phyloP scores from a whole-genome alignment of 2,113 vertebrate species.

The Aptenodytes forsteri region DNA sequence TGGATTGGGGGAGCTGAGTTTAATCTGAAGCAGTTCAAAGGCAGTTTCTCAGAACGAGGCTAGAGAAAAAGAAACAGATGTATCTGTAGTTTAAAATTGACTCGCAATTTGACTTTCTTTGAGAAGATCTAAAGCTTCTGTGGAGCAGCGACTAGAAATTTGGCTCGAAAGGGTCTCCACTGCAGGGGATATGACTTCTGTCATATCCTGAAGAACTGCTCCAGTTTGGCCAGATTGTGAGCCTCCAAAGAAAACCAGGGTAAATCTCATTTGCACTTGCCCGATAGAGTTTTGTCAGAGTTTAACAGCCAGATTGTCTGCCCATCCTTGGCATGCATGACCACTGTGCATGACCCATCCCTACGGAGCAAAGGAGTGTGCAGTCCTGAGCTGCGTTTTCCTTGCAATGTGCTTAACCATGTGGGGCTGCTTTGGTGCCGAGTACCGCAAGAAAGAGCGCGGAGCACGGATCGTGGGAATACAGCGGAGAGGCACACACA shows the following conservation, averaged over 20 bases:
- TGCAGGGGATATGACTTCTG: neutral
- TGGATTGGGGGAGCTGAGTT: neutral
- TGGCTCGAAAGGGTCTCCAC: constrained; percentile 20
- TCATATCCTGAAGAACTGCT: neutral
- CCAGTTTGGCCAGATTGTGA: neutral
- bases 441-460: neutral
- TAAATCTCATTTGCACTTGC: neutral
- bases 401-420: rapidly evolving
- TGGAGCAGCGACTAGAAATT: neutral
- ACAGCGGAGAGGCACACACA: neutral
- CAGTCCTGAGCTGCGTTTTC: neutral
- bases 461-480: neutral
- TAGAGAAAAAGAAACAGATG: constrained; percentile 29
- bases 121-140: neutral
- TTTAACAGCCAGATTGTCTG: neutral
- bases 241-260: neutral
- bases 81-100: constrained; percentile 33
- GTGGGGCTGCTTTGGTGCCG: neutral
- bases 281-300: neutral
- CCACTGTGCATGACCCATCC: neutral
- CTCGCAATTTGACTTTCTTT: neutral
- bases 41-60: neutral
- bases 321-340: neutral
- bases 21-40: neutral
- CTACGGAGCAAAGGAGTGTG: rapidly evolving